These are phyloP conservation scores for Malaclemys terrapin DNA, from an alignment of 2,113 vertebrate genomes.

Conservation along the genomic window DNA sequence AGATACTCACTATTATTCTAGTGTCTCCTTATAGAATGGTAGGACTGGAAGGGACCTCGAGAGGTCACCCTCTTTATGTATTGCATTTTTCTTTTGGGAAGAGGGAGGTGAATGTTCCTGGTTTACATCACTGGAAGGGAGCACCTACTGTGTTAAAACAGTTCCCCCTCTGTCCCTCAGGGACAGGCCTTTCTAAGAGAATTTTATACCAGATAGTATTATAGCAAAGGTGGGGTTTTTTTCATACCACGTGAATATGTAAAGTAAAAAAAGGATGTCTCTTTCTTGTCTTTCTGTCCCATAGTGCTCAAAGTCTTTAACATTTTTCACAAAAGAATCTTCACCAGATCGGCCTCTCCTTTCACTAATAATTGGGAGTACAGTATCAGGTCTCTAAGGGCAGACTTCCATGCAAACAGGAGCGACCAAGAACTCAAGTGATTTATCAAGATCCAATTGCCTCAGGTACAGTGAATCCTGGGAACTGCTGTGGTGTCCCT, in stretches of 20 bases:
- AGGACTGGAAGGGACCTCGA: too few species aligned
- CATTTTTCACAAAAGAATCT: not conserved
- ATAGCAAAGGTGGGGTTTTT: not conserved
- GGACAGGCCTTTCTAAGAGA: not conserved
- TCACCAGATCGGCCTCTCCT: not conserved
- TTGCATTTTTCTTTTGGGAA: too few species aligned
- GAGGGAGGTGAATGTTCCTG: too few species aligned
- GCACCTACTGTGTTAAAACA: too few species aligned
- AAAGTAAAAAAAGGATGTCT: not conserved
- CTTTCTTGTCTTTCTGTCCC: not conserved
- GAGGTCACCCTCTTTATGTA: too few species aligned
- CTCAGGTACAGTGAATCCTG: not conserved
- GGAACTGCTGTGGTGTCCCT: not conserved
- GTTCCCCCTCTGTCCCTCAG: not conserved
- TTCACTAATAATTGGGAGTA: not conserved
- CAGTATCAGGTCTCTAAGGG: not conserved
- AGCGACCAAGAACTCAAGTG: not conserved
- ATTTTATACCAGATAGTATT: not conserved
- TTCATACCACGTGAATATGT: not conserved
- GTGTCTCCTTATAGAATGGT: too few species aligned
- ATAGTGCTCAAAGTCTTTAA: not conserved
- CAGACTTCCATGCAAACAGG: not conserved
- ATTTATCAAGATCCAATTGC: not conserved
- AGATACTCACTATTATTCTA: not conserved
- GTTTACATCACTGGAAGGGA: too few species aligned